Conservation (phyloP, 2,888 invertebrate genomes). For the Nymphalis c-album region DNA sequence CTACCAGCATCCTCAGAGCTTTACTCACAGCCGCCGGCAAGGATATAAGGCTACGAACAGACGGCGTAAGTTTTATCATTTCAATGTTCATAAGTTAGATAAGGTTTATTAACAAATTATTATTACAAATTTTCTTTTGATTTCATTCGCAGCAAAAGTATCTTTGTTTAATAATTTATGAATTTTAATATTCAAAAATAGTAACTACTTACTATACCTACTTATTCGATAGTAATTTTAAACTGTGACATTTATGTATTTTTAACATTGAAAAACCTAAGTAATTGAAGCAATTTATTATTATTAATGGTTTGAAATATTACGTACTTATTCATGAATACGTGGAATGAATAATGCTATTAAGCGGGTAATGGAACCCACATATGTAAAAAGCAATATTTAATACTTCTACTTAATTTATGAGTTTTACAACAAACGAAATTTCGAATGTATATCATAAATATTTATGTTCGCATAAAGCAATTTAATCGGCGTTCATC, state of each 20-base stretch:
- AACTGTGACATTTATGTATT: no score
- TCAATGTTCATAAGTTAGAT: not conserved
- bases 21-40: slow-evolving; percentile 93
- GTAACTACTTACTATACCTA: no score
- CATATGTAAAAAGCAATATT: not conserved
- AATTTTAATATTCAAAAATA: no score
- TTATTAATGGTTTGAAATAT: not conserved
- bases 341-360: no score
- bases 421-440: slow-evolving; percentile 8
- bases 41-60: slow-evolving; percentile 92
- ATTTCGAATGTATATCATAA: slow-evolving; percentile 14
- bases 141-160: no score
- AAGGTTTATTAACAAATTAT: no score
- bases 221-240: no score
- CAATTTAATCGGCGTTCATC: slow-evolving; percentile 27
- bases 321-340: no score
- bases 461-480: slow-evolving; percentile 17
- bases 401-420: not conserved
- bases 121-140: no score
- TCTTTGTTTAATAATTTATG: no score
- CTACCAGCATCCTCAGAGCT: slow-evolving; percentile 93
- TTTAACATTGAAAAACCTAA: no score
- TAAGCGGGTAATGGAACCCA: not conserved
- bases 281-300: not conserved
- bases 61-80: slow-evolving; percentile 87